Evolutionary conservation across 2,888 invertebrate species (phyloP), one percentile per base, ranked within the genome.

Genomic region (Netelia fuscicornis): DNA sequence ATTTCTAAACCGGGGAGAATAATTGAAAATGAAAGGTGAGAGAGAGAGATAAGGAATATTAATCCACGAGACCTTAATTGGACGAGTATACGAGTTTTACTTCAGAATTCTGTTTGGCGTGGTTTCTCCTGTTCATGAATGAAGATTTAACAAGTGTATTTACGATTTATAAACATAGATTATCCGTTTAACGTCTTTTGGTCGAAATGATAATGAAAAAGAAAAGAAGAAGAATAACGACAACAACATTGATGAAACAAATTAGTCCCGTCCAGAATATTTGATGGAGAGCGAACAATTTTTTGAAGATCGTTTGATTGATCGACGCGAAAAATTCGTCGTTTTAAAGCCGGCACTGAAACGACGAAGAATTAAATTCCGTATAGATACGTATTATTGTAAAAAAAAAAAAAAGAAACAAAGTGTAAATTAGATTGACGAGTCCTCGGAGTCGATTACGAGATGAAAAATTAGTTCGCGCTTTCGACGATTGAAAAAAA

Each of bases 351-450:
- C 68, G 65, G 67, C 58, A 68, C n/a, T 75, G 81, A 37, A 72
- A 64, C 58, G 65, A 76, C 52, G 30, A 58, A 30, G 23, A 52
- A 80, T 60, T 17, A 74, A 78, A 58, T 75, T 78, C 48, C 74
- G 44, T 74, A 62, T 77, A 30, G 17, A 65, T 77, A 77, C 54
- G 72, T 72, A 77, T 42, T 42, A 17, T 48, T 84, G 81, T 78
- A 81, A 84, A 84, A 84, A 13, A 10, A 11, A 48, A 48, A 48
- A 48, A 11, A 30, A 2, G 30, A 30, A 30, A 30, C 30, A 30
- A 84, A 70, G 58, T 84, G 84, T 84, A 84, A 81, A 84, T 84
- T 84, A 70, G 64, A 72, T 56, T 72, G 72, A 84, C 71, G 77
- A 75, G 74, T 79, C 72, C 62, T 83, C 62, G 74, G 60, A 37